Conservation (phyloP, 2,113 vertebrate species). For the Pteronura brasiliensis region DNA sequence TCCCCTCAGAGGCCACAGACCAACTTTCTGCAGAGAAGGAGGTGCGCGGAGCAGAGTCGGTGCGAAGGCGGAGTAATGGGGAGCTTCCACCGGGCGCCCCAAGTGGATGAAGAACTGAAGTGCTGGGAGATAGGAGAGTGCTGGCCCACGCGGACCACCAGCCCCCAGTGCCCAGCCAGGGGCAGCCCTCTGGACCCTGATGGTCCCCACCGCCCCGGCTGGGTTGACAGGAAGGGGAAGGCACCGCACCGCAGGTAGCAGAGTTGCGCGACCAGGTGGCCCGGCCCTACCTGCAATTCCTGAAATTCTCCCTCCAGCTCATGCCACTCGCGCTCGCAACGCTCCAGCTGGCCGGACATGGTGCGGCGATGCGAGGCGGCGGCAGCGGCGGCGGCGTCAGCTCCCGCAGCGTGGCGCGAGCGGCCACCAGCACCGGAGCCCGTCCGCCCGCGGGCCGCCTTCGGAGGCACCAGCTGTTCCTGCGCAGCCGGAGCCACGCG, state of each 20-base stretch:
- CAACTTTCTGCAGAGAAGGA: slow-evolving; percentile 63
- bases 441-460: not conserved
- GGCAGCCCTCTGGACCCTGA: not conserved
- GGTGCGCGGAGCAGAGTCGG: not conserved
- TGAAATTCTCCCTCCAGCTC: slow-evolving; percentile 93
- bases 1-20: not conserved
- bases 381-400: not conserved
- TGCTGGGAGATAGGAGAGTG: not conserved
- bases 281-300: slow-evolving; percentile 90
- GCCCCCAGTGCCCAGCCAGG: not conserved
- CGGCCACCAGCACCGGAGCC: slow-evolving; percentile 32
- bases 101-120: not conserved
- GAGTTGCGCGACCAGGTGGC: slow-evolving; percentile 39
- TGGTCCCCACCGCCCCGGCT: not conserved
- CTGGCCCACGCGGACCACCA: not conserved
- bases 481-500: slow-evolving; percentile 79
- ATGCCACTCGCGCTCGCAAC: slow-evolving; percentile 87
- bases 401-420: slow-evolving; percentile 34
- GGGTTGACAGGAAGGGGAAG: not conserved
- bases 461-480: slow-evolving; percentile 63
- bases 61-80: not conserved
- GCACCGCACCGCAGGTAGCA: not conserved
- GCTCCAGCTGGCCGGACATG: slow-evolving; percentile 82
- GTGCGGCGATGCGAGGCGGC: not conserved
- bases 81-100: not conserved